Evolutionary conservation across 2,797 vertebrate species (phyloP), one percentile per base, ranked within the genome.

Genomic region (Forpus xanthops): DNA sequence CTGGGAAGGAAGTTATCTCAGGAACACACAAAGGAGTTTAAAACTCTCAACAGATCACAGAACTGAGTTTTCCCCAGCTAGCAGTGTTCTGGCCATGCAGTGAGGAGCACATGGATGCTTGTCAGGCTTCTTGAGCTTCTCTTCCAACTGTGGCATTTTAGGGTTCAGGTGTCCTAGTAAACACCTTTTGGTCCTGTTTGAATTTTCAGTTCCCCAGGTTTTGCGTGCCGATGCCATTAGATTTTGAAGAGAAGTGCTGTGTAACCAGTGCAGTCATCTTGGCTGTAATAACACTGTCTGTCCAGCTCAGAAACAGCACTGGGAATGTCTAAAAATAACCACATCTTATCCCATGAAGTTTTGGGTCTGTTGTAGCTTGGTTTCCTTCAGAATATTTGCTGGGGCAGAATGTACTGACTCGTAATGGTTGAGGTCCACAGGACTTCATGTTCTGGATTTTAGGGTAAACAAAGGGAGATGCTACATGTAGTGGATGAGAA

Each of bases 401-500:
- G 62, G 49, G 56, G 60, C 1, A 4, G 41, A 21, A 27, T 33
- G 66, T 41, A n/a, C 42, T 16, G 44, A 6, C 35, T 28, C 1
- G 6, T 50, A 44, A 23, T 1, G 0, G 17, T 41, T 17, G 44
- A 50, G 28, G 23, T 25, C 41, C 19, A 2, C 2, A 1, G 25
- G 37, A 17, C 65, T 87, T 89, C 71, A 12, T 70, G 13, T 70
- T 65, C 64, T 72, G 23, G 0, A 11, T 77, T 89, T 87, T 64
- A 39, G 41, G 37, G 33, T 30, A 44, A 56, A 58, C 31, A 44
- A 61, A 62, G 50, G 12, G 45, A 73, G 41, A 27, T 9, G 31
- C 21, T 30, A 0, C 55, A 5, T 1, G 2, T 4, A 42, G 52
- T 0, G 3, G 6, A 2, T 3, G 19, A 62, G 30, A 21, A 23